Conservation (phyloP, 1,140 invertebrate genomes). For the Orussus abietinus region DNA sequence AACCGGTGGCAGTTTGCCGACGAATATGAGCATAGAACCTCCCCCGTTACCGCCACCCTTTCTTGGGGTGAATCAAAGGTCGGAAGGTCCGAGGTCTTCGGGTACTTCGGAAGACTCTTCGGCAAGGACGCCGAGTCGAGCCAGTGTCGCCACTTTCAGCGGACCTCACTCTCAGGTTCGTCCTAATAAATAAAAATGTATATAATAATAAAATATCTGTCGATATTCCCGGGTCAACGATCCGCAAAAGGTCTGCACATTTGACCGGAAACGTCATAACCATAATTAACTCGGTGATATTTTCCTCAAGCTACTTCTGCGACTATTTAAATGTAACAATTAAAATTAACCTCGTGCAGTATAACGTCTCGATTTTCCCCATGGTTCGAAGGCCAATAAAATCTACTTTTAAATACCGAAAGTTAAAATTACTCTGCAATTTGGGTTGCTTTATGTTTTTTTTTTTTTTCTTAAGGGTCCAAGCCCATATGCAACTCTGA, state of each 20-base stretch:
- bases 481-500: slow-evolving; percentile 20
- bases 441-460: neutral
- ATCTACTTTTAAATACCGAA: too few species aligned
- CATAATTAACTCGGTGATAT: too few species aligned
- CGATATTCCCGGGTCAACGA: too few species aligned
- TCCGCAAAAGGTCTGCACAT: too few species aligned
- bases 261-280: too few species aligned
- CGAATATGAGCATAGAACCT: neutral
- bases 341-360: too few species aligned
- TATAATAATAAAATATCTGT: too few species aligned
- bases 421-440: neutral
- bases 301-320: too few species aligned
- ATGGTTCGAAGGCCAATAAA: too few species aligned
- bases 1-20: slow-evolving; percentile 4
- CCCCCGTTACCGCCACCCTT: neutral
- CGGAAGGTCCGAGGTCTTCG: neutral
- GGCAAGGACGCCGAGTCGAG: neutral
- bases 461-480: slow-evolving; percentile 18
- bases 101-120: neutral
- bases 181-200: too few species aligned
- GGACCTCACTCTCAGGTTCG: slow-evolving; percentile 5
- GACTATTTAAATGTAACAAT: too few species aligned
- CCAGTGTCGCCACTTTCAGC: neutral
- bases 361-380: too few species aligned
- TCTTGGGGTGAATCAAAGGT: neutral